phyloP scores from a whole-genome alignment of 2,797 vertebrate species.

The Molossus molossus region DNA sequence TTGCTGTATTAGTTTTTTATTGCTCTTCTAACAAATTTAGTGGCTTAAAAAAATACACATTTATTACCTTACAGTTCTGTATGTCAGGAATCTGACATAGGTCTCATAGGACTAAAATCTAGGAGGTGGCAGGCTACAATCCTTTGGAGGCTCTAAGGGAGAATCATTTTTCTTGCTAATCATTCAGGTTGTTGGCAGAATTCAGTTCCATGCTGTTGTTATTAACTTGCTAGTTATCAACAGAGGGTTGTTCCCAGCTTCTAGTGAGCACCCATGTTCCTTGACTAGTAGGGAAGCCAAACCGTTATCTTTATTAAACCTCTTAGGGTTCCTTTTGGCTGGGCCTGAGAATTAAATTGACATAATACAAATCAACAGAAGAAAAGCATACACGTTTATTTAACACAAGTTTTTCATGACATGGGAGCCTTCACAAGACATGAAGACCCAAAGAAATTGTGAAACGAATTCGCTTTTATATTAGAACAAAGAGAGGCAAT shows the following conservation, averaged over 20 bases:
- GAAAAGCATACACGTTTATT: not conserved
- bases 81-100: not conserved
- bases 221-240: not conserved
- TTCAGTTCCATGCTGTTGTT: not conserved
- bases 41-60: not conserved
- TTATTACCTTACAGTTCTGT: not conserved
- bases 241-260: not conserved
- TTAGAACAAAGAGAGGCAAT: not conserved
- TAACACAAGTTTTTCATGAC: not conserved
- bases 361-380: not conserved
- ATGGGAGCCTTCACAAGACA: not conserved
- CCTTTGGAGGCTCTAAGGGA: not conserved
- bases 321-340: not conserved
- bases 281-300: not conserved
- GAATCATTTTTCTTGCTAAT: not conserved
- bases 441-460: slow-evolving; percentile 23
- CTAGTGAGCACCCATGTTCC: not conserved
- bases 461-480: not conserved
- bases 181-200: not conserved
- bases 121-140: not conserved
- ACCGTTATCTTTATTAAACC: not conserved
- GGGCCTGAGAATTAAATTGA: not conserved
- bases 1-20: not conserved
- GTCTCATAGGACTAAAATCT: not conserved
- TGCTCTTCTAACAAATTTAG: not conserved